These are phyloP conservation scores for Eristalis pertinax DNA, from an alignment of 2,888 invertebrate species.

Conservation along the genomic window DNA sequence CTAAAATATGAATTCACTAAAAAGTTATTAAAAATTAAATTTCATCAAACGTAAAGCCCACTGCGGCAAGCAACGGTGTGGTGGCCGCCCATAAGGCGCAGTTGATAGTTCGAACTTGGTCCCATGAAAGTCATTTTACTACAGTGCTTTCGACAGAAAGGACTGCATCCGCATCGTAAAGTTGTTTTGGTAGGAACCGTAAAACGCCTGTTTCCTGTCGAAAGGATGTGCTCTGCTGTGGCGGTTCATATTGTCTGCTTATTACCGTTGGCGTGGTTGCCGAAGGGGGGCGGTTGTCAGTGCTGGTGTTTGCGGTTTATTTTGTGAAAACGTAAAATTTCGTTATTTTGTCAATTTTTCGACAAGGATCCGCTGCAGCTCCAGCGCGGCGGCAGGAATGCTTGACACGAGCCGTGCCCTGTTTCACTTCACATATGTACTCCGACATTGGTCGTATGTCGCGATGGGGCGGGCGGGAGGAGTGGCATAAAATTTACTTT, in stretches of 20 bases:
- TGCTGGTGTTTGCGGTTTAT: slow-evolving; percentile 53
- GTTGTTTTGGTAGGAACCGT: slow-evolving; percentile 64
- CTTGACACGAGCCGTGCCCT: slow-evolving; percentile 47
- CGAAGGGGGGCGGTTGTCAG: not conserved
- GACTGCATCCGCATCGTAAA: slow-evolving; percentile 61
- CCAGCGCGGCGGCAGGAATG: not conserved
- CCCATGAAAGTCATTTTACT: not conserved
- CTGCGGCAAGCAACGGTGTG: not conserved
- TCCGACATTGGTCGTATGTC: not conserved
- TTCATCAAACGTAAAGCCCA: slow-evolving; percentile 67
- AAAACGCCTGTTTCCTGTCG: slow-evolving; percentile 64
- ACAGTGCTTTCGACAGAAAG: slow-evolving; percentile 6
- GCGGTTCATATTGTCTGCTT: slow-evolving; percentile 60
- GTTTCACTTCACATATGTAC: slow-evolving; percentile 21
- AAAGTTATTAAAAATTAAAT: slow-evolving; percentile 72
- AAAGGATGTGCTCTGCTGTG: slow-evolving; percentile 27
- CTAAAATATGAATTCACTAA: slow-evolving; percentile 42
- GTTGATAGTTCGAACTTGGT: slow-evolving; percentile 57
- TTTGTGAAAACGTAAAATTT: slow-evolving; percentile 66
- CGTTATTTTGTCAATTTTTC: slow-evolving; percentile 67
- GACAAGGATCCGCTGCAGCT: not conserved
- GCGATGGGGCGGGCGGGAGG: not conserved
- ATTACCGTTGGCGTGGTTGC: slow-evolving; percentile 31
- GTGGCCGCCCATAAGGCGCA: slow-evolving; percentile 1
- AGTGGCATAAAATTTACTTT: slow-evolving; percentile 50